Percentiles rank a stretch among this genome's conserved stretches.
Conservation (phyloP, 2,113 vertebrate species). For the Pseudopodoces humilis region DNA sequence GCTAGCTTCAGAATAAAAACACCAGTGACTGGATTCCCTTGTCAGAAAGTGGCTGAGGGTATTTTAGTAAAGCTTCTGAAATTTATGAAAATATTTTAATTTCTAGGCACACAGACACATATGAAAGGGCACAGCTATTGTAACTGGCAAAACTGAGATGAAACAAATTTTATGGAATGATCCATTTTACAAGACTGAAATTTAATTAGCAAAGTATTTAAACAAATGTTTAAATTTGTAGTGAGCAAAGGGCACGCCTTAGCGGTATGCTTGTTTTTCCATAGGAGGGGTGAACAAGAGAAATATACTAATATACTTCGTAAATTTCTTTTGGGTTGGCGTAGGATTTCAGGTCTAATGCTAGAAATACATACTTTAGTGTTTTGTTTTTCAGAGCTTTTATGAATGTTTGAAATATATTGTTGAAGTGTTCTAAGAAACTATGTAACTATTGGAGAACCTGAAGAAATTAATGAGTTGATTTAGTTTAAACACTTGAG, state of each 20-base stretch:
- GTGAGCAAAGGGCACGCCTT: not conserved
- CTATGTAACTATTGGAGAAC: not conserved
- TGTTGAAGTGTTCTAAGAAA: not conserved
- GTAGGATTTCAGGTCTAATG: not conserved
- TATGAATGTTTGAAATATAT: not conserved
- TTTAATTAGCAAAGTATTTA: not conserved
- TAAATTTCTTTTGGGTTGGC: not conserved
- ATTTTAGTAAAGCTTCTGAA: not conserved
- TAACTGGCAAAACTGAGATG: not conserved
- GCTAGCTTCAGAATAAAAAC: not conserved
- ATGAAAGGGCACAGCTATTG: not conserved
- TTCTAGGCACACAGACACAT: rapidly evolving
- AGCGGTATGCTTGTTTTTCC: not conserved
- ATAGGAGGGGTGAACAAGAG: not conserved
- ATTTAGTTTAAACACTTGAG: not conserved
- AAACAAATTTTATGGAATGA: not conserved
- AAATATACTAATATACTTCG: not conserved
- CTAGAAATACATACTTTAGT: not conserved
- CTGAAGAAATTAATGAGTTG: not conserved
- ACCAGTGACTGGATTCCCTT: rapidly evolving
- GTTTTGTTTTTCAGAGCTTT: not conserved
- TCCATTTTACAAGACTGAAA: not conserved
- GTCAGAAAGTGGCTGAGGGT: not conserved
- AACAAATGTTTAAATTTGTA: not conserved
- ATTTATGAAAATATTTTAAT: not conserved